These are phyloP conservation scores for Polyodon spathula DNA, from an alignment of 2,113 vertebrate genomes.

Conservation along the genomic window DNA sequence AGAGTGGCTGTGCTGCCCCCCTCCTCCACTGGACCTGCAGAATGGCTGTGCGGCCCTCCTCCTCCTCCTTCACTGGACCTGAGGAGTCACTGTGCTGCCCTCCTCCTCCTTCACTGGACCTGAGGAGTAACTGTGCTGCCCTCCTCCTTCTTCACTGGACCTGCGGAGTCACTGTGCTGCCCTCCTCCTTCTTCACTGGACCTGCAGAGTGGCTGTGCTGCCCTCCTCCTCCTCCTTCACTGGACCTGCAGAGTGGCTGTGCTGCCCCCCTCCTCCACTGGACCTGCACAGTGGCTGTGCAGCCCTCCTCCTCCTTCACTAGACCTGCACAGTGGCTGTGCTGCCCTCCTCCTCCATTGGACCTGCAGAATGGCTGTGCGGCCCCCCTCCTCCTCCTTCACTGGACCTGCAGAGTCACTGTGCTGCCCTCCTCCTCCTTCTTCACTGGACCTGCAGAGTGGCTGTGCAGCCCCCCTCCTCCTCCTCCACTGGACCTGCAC, in stretches of 20 bases:
- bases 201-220: too few species aligned
- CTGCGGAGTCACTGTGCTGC: neutral
- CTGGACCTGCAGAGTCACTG: neutral
- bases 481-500: neutral
- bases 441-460: neutral
- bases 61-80: too few species aligned
- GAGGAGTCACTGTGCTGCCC: too few species aligned
- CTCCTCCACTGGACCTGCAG: neutral
- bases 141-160: slow-evolving; percentile 8
- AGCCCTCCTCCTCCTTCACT: too few species aligned
- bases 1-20: neutral
- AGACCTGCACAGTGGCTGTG: too few species aligned
- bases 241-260: neutral
- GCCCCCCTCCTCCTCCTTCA: neutral
- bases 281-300: too few species aligned
- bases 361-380: too few species aligned
- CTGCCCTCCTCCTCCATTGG: neutral
- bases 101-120: neutral
- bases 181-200: neutral
- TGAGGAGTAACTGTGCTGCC: too few species aligned
- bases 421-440: neutral
- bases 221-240: neutral
- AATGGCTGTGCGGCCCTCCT: neutral
- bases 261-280: too few species aligned
- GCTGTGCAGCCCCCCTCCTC: neutral